These are phyloP conservation scores for Lutjanus erythropterus DNA, from an alignment of 2,113 vertebrate species.

Conservation along the genomic window DNA sequence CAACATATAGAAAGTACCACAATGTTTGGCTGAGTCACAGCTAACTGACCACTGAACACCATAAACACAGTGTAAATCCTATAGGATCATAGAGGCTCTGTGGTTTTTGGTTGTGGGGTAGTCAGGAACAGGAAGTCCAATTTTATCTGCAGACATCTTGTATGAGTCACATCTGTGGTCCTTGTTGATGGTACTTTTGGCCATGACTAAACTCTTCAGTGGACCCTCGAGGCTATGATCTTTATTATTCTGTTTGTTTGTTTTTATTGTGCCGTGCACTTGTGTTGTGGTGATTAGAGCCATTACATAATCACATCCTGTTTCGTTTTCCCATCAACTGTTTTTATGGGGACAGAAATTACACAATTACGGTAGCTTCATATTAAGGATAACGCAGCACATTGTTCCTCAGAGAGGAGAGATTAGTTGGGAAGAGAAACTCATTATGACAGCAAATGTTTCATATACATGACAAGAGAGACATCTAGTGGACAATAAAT, in stretches of 20 bases:
- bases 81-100: conserved; percentile 61
- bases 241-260: conserved; percentile 41
- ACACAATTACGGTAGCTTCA: background rate
- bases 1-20: conserved; percentile 11
- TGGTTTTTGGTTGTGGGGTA: conserved; percentile 46
- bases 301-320: background rate
- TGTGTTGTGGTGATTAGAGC: conserved; percentile 23
- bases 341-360: background rate
- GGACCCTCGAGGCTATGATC: conserved; percentile 12
- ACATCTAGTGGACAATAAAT: conserved; percentile 63
- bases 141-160: conserved; percentile 50
- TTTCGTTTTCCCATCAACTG: conserved; percentile 27
- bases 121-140: conserved; percentile 47
- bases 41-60: background rate
- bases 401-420: background rate
- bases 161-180: conserved; percentile 68
- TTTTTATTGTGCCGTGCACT: conserved; percentile 14
- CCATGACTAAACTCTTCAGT: conserved; percentile 56
- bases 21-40: conserved; percentile 31
- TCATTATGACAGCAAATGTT: background rate
- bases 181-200: conserved; percentile 25
- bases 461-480: conserved; percentile 42
- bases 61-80: conserved; percentile 2
- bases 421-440: background rate
- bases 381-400: background rate